phyloP scores from a whole-genome alignment of 1,140 invertebrate species.

The Drosophila equinoxialis region DNA sequence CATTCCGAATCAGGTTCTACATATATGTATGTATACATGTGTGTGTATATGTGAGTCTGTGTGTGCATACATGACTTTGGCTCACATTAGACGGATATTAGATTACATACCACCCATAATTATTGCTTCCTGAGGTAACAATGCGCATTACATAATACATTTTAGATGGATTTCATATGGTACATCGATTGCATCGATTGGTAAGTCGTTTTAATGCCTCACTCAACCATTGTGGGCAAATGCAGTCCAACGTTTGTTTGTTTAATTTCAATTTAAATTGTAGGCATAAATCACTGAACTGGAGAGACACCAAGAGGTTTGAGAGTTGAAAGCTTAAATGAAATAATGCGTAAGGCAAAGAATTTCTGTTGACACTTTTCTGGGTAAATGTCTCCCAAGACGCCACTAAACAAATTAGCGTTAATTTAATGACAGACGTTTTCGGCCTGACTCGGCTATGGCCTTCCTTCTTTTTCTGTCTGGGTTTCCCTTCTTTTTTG shows the following conservation, averaged over 20 bases:
- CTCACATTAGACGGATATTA: constrained; percentile 61
- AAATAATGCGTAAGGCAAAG: constrained; percentile 39
- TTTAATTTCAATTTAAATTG: constrained; percentile 46
- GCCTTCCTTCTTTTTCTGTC: not conserved
- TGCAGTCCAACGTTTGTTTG: not conserved
- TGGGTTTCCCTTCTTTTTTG: not conserved
- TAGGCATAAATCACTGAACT: constrained; percentile 41
- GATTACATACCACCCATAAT: constrained; percentile 61
- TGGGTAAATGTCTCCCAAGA: constrained; percentile 70
- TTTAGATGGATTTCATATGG: constrained; percentile 25
- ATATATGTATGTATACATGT: not conserved
- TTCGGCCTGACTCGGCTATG: constrained; percentile 32
- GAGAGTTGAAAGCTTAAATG: constrained; percentile 9
- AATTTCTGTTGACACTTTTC: constrained; percentile 52
- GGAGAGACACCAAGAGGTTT: not conserved
- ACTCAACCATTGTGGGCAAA: constrained; percentile 15
- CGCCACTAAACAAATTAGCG: constrained; percentile 80
- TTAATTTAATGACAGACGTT: constrained; percentile 78
- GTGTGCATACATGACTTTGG: not conserved
- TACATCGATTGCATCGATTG: constrained; percentile 36
- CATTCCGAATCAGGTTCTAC: constrained; percentile 3
- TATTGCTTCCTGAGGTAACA: constrained; percentile 64
- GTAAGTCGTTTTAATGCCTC: constrained; percentile 41
- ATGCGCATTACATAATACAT: constrained; percentile 42
- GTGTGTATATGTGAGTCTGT: not conserved